Percentiles rank a stretch among this genome's conserved stretches.
Evolutionary conservation across 2,888 invertebrate species (phyloP).

Genomic region (Caradrina kadenii): DNA sequence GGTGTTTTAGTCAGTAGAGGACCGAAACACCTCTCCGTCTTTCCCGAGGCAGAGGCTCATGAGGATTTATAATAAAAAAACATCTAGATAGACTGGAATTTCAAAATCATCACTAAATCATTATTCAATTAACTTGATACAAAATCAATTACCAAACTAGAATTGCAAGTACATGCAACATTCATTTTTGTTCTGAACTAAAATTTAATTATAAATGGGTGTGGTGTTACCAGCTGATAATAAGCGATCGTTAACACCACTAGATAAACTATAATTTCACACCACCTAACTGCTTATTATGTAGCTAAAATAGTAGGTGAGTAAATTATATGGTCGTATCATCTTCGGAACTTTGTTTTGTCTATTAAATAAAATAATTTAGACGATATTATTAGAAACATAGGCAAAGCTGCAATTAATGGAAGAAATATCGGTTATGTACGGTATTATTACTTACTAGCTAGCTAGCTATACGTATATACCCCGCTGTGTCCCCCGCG

Average conservation of each 20-base stretch:
- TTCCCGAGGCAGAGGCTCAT: no score
- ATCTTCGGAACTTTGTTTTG: conserved; percentile 11
- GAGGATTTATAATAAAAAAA: no score
- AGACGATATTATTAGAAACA: background rate
- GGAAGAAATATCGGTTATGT: background rate
- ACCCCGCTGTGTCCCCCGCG: no score
- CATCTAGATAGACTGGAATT: conserved; percentile 8
- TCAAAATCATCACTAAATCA: background rate
- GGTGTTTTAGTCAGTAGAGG: no score
- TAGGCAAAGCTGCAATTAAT: background rate
- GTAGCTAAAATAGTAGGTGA: conserved; percentile 8
- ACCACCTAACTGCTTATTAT: conserved; percentile 30
- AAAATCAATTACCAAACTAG: conserved; percentile 3
- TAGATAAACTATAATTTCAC: conserved; percentile 34
- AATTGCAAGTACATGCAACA: background rate
- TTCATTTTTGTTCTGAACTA: conserved; percentile 6
- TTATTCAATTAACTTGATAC: background rate
- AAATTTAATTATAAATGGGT: conserved; percentile 21
- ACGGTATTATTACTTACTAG: background rate
- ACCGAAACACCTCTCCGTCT: no score
- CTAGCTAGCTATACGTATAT: no score
- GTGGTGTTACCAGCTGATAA: conserved; percentile 14
- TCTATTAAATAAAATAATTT: conserved; percentile 7
- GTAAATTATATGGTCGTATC: conserved; percentile 17
- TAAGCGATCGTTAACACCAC: conserved; percentile 20